These are phyloP conservation scores for Acyrthosiphon pisum DNA, from an alignment of 1,140 invertebrate genomes.

Conservation along the genomic window DNA sequence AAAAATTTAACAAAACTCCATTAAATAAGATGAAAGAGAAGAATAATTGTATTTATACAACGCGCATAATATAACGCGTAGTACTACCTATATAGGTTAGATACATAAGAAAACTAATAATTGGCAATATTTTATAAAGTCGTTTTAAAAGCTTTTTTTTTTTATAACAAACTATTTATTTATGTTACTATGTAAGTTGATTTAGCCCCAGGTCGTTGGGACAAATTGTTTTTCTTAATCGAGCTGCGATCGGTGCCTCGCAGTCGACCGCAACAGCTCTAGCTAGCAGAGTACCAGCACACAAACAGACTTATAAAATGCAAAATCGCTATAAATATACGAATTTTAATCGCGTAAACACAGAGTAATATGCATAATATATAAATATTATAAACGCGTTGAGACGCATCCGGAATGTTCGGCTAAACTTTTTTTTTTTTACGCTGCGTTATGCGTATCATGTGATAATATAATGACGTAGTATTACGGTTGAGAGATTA, in stretches of 20 bases:
- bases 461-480: no score
- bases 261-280: background rate
- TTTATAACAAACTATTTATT: background rate
- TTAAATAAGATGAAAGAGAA: constrained; percentile 20
- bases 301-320: background rate
- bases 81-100: background rate
- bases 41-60: background rate
- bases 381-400: background rate
- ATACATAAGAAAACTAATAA: background rate
- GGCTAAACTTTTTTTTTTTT: background rate
- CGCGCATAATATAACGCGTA: background rate
- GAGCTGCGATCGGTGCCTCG: background rate
- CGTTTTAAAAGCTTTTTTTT: background rate
- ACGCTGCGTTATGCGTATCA: background rate
- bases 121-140: constrained; percentile 5
- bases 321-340: background rate
- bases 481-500: background rate
- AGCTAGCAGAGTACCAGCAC: background rate
- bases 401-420: background rate
- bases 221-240: background rate
- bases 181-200: background rate
- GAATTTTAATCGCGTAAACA: background rate
- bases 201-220: background rate
- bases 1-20: background rate
- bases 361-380: background rate